Evolutionary conservation across 2,113 vertebrate species (phyloP).

Genomic region (Charina bottae): DNA sequence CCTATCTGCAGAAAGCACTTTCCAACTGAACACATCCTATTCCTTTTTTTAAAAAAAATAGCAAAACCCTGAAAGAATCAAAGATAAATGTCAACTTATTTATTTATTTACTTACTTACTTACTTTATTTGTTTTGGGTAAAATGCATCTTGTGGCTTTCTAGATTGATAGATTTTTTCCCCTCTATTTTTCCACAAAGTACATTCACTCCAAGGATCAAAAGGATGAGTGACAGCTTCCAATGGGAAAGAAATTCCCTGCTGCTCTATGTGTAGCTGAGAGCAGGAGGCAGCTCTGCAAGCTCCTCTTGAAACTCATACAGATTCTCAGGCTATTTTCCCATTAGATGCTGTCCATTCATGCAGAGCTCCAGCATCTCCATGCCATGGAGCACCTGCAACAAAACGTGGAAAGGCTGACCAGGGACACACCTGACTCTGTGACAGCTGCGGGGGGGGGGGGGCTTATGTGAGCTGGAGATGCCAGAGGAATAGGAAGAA

Average conservation of each 20-base stretch:
- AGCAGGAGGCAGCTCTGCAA: constrained; percentile 49
- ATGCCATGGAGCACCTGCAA: background rate
- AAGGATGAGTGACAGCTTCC: background rate
- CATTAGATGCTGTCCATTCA: constrained; percentile 58
- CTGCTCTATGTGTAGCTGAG: constrained; percentile 59
- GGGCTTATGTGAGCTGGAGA: background rate
- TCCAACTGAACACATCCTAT: background rate
- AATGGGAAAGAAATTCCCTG: constrained; percentile 63
- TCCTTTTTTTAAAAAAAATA: accelerated
- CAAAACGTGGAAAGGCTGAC: constrained; percentile 1
- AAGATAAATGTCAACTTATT: background rate
- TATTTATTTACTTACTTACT: background rate
- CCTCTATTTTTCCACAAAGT: background rate
- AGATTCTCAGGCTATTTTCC: constrained; percentile 62
- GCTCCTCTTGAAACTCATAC: constrained; percentile 63
- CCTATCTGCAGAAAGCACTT: background rate
- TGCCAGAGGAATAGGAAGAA: background rate
- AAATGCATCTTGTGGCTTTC: background rate
- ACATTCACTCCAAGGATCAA: background rate
- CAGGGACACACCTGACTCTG: constrained; percentile 46
- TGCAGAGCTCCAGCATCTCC: constrained; percentile 45
- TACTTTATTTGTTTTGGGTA: background rate
- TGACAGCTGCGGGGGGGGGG: constrained; percentile 2
- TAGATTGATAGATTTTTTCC: constrained; percentile 34
- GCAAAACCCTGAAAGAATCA: background rate